These are phyloP conservation scores for Drosophila cardini DNA, from an alignment of 1,140 invertebrate genomes.

Conservation along the genomic window DNA sequence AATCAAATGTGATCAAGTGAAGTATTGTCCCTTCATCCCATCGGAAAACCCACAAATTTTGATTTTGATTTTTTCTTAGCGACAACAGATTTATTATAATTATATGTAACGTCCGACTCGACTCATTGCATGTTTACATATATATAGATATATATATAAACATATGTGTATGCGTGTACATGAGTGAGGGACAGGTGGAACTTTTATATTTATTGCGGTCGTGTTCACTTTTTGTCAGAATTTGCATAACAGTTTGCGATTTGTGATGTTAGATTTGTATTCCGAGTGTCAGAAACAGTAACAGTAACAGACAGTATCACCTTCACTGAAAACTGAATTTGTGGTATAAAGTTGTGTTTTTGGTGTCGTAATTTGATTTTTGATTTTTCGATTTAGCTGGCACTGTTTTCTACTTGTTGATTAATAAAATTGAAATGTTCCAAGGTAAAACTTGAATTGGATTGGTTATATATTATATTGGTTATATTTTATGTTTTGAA, in stretches of 20 bases:
- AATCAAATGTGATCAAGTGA: not conserved
- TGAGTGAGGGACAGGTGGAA: not conserved
- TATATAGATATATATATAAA: not conserved
- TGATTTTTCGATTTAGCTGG: not conserved
- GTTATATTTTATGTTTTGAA: no score
- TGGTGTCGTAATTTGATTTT: conserved; percentile 11
- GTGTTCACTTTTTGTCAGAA: conserved; percentile 15
- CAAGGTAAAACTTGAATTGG: no score
- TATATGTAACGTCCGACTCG: conserved; percentile 56
- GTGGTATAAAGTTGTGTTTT: conserved; percentile 15
- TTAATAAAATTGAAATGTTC: no score
- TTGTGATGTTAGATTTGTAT: conserved; percentile 17
- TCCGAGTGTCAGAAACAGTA: conserved; percentile 40
- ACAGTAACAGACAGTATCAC: conserved; percentile 32
- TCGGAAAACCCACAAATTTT: conserved; percentile 1
- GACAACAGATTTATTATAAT: conserved; percentile 54
- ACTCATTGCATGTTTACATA: no score
- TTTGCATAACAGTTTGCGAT: conserved; percentile 26
- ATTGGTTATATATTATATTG: no score
- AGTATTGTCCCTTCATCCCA: not conserved
- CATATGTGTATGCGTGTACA: not conserved
- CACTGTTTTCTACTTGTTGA: conserved; percentile 6
- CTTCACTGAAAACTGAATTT: conserved; percentile 24
- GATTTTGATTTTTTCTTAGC: conserved; percentile 40
- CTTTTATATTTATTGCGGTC: conserved; percentile 8